phyloP scores from a whole-genome alignment of 2,113 vertebrate genomes.

The Apus apus region DNA sequence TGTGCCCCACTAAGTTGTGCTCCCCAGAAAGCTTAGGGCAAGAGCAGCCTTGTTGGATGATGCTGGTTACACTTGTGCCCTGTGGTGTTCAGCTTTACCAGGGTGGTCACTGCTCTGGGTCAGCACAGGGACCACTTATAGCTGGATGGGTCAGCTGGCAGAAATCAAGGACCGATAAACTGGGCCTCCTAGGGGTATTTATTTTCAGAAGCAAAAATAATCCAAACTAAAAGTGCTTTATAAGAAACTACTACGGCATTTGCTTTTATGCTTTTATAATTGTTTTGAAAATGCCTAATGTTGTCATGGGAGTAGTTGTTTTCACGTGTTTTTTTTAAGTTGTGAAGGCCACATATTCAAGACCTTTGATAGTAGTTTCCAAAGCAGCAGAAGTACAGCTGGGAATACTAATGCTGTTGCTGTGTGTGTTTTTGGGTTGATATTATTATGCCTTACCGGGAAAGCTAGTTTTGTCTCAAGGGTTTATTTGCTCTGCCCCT shows the following conservation, averaged over 20 bases:
- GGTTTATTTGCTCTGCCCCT: background rate
- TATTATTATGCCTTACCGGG: background rate
- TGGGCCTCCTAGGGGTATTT: background rate
- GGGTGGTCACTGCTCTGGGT: background rate
- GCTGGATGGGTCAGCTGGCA: background rate
- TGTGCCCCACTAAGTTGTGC: background rate
- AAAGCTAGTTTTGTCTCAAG: background rate
- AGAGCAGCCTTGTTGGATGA: background rate
- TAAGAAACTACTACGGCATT: background rate
- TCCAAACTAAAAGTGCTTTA: background rate
- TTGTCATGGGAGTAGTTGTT: background rate
- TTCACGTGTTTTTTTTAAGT: background rate
- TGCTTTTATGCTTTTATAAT: background rate
- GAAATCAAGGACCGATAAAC: background rate
- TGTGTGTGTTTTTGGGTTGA: background rate
- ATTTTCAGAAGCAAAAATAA: background rate
- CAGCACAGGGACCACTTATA: background rate
- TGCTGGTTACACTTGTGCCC: rapidly evolving
- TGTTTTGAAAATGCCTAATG: background rate
- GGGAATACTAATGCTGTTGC: background rate
- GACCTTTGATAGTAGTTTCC: background rate
- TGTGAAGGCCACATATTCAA: background rate
- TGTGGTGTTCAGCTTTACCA: background rate
- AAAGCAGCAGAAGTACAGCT: background rate
- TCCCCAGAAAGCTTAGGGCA: background rate